These are phyloP conservation scores for Epinotia ramella DNA, from an alignment of 2,888 invertebrate species.

Conservation along the genomic window DNA sequence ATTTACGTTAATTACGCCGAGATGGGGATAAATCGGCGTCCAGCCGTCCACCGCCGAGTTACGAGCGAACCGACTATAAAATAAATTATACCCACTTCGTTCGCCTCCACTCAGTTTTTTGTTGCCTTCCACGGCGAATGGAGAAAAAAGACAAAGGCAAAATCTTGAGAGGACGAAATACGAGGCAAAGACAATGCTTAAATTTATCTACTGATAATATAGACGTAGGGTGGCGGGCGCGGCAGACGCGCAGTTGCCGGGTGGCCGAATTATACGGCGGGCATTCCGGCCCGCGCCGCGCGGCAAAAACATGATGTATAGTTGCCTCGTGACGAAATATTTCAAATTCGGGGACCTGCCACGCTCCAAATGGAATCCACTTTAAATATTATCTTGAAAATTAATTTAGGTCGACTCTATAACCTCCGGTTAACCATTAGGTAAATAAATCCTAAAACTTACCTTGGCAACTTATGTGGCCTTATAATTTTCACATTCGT, in stretches of 20 bases:
- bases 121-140: conserved; percentile 74
- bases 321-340: conserved; percentile 82
- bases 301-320: conserved; percentile 84
- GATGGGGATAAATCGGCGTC: conserved; percentile 85
- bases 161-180: conserved; percentile 84
- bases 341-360: conserved; percentile 78
- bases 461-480: neutral
- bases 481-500: no score
- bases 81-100: conserved; percentile 86
- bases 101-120: conserved; percentile 84
- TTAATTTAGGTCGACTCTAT: conserved; percentile 72
- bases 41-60: conserved; percentile 84
- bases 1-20: conserved; percentile 84
- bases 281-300: conserved; percentile 71
- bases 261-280: conserved; percentile 83
- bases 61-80: conserved; percentile 85
- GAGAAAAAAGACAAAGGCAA: conserved; percentile 79
- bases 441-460: conserved; percentile 2
- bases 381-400: conserved; percentile 72
- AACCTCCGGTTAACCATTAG: conserved; percentile 49
- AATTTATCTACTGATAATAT: conserved; percentile 86
- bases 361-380: conserved; percentile 77
- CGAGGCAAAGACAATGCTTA: conserved; percentile 85
- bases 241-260: conserved; percentile 75
- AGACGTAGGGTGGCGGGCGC: conserved; percentile 82